These are phyloP conservation scores for Deilephila elpenor DNA, from an alignment of 2,888 invertebrate genomes.

Conservation along the genomic window DNA sequence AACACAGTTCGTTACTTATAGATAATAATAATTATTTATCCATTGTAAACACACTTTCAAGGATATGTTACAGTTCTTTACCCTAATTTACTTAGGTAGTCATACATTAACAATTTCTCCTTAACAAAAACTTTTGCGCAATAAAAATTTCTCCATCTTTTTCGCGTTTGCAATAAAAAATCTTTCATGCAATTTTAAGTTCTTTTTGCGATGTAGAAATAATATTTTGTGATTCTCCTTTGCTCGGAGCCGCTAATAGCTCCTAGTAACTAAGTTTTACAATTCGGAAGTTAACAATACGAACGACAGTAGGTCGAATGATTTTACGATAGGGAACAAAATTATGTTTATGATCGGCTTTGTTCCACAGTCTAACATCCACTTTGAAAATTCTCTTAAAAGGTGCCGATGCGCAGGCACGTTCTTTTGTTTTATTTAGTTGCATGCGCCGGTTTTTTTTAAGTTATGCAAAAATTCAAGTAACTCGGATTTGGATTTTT, in stretches of 20 bases:
- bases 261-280: constrained; percentile 61
- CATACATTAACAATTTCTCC: constrained; percentile 61
- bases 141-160: constrained; percentile 63
- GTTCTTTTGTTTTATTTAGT: constrained; percentile 46
- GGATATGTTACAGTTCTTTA: not conserved
- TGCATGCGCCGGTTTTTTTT: constrained; percentile 55
- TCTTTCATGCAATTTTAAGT: constrained; percentile 60
- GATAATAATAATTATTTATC: not conserved
- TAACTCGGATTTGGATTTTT: constrained; percentile 46
- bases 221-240: constrained; percentile 50
- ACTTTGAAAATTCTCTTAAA: constrained; percentile 61
- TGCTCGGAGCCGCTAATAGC: constrained; percentile 70
- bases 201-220: constrained; percentile 60
- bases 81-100: constrained; percentile 34
- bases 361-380: constrained; percentile 54
- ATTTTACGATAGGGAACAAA: constrained; percentile 75
- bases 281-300: constrained; percentile 79
- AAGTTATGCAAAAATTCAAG: constrained; percentile 57
- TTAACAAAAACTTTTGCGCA: constrained; percentile 55
- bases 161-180: constrained; percentile 43
- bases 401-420: constrained; percentile 61
- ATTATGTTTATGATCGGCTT: constrained; percentile 68
- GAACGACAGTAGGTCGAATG: constrained; percentile 78
- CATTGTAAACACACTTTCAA: not conserved
- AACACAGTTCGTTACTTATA: not conserved